Base-by-base conservation (phyloP, 2,797 vertebrate genomes). In the Smutsia gigantea region DNA sequence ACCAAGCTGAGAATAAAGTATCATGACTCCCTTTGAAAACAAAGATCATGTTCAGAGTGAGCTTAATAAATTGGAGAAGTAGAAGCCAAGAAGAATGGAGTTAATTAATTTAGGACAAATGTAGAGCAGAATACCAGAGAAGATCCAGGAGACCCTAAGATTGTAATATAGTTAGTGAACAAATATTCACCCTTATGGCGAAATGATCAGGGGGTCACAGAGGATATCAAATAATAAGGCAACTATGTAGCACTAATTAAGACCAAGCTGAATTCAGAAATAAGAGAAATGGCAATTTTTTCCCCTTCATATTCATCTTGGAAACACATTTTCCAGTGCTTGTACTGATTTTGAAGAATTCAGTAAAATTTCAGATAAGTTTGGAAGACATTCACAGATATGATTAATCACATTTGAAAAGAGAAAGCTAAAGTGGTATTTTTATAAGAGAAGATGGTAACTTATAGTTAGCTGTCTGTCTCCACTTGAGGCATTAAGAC, bases 81-180 rank as follows among this genome's bases (percentile, higher is more conserved):
- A 21, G 51, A 83, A 87, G 13, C 37, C 31, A 63, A 49, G 90
- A 92, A 87, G 61, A 87, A 85, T 79, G 34, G 19, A 78, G 95
- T 95, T 97, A 39, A 78, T 85, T 97, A 90, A 93, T 89, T 96
- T 86, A 42, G 34, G 59, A 66, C 85, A 96, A 88, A 91, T 91
- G 25, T 55, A 74, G 72, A 74, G 34, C 86, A 64, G 63, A 63
- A 34, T 64, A 90, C 86, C 72, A 93, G 94, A 79, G 93, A 93
- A 90, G 92, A 79, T 85, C 10, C 74, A 69, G 12, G 23, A 94
- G 49, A 94, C 96, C 77, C 92, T 64, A 93, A 72, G 79, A 97
- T 21, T 94, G 7, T 90, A 74, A 55, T 46, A 59, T 39, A 88
- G 57, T 90, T 90, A 84, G 46, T 66, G 69, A 91, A 64, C 72